Base-by-base conservation (phyloP, 2,113 vertebrate species). In the Carassius gibelio region DNA sequence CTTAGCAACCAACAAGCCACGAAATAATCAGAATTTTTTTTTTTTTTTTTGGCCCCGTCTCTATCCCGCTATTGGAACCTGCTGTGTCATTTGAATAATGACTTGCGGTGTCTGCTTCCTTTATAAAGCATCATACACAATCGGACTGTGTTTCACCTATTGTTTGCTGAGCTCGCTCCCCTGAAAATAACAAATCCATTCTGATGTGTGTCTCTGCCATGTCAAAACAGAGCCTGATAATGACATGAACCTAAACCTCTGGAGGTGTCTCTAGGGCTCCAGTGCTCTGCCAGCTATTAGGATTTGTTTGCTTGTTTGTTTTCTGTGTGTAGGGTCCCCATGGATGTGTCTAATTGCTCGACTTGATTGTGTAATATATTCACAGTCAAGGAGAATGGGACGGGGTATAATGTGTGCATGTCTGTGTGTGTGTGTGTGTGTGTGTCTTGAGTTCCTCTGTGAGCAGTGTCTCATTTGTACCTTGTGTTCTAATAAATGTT, bases 401-500 rank as follows among this genome's bases (percentile, higher is more conserved):
- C 82, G 48, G 66, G 36, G 77, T 64, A 87, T 85, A 85, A 45
- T 86, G 75, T 79, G 80, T 52, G 30, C 82, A 7, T 42, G 42
- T 42, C 42, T 42, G 42, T 42, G 42, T 42, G 38, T 42, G 38
- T 42, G 38, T 42, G 38, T 42, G 42, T 42, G 71, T 19, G 8
- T 83, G 30, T 86, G 78, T 83, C 85, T 82, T 45, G 17, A 81
- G 85, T 84, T 82, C 36, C 83, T 85, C 86, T 82, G 82, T 84
- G 78, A 89, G 88, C 85, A 82, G 66, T 79, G 79, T 80, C 87
- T 89, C 89, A 89, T 89, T 89, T 89, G 89, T 89, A 88, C 87
- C 83, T 85, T 83, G 85, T 89, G 87, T 88, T 87, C 89, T 89
- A 85, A 88, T 89, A 89, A 89, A 89, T 89, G 89, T 89, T 89